Conservation (phyloP, 2,113 vertebrate genomes). For the Dicerorhinus sumatrensis region DNA sequence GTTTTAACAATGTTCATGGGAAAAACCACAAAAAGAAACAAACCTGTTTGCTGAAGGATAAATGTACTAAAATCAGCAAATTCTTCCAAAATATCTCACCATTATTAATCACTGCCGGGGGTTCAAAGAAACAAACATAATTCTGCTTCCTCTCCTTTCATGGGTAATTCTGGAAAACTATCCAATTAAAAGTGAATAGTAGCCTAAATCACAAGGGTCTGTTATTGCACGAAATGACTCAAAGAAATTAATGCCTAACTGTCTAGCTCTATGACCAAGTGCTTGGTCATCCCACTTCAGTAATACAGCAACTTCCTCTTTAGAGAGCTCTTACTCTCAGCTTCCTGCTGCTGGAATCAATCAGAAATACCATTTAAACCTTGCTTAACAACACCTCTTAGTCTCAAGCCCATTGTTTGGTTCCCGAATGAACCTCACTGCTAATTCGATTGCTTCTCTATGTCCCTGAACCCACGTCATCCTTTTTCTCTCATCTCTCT, state of each 20-base stretch:
- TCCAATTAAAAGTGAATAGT: conserved; percentile 39
- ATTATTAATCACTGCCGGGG: conserved; percentile 5
- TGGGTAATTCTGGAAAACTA: not conserved
- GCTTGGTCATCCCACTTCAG: not conserved
- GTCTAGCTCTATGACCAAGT: not conserved
- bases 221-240: not conserved
- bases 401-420: not conserved
- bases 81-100: conserved; percentile 23
- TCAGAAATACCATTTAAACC: not conserved
- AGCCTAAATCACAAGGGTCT: not conserved
- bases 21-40: not conserved
- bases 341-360: not conserved
- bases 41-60: conserved; percentile 15
- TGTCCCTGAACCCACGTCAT: not conserved
- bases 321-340: not conserved
- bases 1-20: not conserved
- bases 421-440: not conserved
- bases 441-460: not conserved
- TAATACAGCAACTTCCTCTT: not conserved
- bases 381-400: not conserved
- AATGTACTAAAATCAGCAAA: conserved; percentile 15
- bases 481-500: not conserved
- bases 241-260: not conserved
- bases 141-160: not conserved
- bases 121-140: conserved; percentile 17